Percentiles rank a stretch among this genome's conserved stretches.
These are phyloP conservation scores for Contarinia nasturtii DNA, from an alignment of 1,140 invertebrate species.

Conservation along the genomic window DNA sequence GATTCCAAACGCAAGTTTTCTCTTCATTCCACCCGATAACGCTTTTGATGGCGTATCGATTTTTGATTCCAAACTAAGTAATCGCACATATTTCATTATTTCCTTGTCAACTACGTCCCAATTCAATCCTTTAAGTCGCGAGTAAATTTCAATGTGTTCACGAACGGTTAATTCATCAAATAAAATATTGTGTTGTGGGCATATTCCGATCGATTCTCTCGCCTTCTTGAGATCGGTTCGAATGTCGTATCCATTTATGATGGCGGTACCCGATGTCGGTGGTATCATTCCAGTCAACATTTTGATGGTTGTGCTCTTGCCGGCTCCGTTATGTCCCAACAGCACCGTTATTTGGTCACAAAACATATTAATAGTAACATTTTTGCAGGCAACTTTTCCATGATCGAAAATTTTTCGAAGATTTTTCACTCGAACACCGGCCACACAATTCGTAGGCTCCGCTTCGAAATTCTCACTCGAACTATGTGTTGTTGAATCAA, in stretches of 20 bases:
- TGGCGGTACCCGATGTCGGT: slow-evolving; percentile 46
- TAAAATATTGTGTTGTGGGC: slow-evolving; percentile 84
- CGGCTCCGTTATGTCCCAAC: slow-evolving; percentile 46
- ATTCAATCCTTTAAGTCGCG: slow-evolving; percentile 52
- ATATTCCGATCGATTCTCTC: slow-evolving; percentile 49
- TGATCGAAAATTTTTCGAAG: slow-evolving; percentile 28
- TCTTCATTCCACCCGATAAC: slow-evolving; percentile 70
- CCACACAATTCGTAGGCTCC: not conserved
- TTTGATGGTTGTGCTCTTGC: slow-evolving; percentile 40
- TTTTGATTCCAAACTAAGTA: slow-evolving; percentile 43
- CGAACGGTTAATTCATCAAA: slow-evolving; percentile 80
- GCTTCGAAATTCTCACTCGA: slow-evolving; percentile 8
- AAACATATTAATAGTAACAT: slow-evolving; percentile 49
- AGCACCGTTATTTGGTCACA: slow-evolving; percentile 46
- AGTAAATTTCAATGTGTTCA: slow-evolving; percentile 75
- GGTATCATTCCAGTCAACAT: slow-evolving; percentile 55
- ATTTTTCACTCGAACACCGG: slow-evolving; percentile 16
- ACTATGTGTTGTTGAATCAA: not conserved
- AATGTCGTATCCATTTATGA: slow-evolving; percentile 51
- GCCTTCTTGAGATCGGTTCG: slow-evolving; percentile 28
- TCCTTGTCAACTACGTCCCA: slow-evolving; percentile 29
- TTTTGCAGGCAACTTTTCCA: slow-evolving; percentile 39
- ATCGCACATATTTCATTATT: slow-evolving; percentile 33
- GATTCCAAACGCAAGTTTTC: slow-evolving; percentile 59
- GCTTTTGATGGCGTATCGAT: slow-evolving; percentile 31